Conservation (phyloP, 2,113 vertebrate species). For the Hemiprocne comata region DNA sequence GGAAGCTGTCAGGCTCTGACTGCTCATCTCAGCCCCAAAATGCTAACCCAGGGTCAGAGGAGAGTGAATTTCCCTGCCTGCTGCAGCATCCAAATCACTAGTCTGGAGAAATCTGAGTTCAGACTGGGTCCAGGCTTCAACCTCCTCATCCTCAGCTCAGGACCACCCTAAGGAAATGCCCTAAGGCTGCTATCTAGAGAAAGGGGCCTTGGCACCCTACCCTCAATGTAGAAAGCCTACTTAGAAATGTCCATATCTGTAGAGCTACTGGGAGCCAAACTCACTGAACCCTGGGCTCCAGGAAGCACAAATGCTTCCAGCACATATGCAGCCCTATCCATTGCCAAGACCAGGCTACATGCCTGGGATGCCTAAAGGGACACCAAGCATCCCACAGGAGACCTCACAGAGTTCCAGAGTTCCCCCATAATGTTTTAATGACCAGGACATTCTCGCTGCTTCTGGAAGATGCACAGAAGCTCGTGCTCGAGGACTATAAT, state of each 20-base stretch:
- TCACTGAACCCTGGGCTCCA: neutral
- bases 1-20: neutral
- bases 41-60: neutral
- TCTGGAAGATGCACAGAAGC: slow-evolving; percentile 7
- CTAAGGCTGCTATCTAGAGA: neutral
- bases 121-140: neutral
- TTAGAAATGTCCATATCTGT: neutral
- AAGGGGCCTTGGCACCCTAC: neutral
- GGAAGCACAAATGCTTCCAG: neutral
- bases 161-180: neutral
- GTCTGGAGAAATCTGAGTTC: neutral
- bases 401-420: neutral
- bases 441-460: neutral
- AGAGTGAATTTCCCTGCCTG: neutral
- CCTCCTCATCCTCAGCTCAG: neutral
- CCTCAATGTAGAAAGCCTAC: neutral
- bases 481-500: neutral
- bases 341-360: fast-evolving
- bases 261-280: neutral
- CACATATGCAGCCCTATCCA: neutral
- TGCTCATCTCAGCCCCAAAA: neutral
- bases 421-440: neutral
- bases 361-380: fast-evolving
- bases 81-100: neutral
- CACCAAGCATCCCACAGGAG: neutral